These are phyloP conservation scores for Daphoenositta chrysoptera DNA, from an alignment of 2,113 vertebrate genomes.

Conservation along the genomic window DNA sequence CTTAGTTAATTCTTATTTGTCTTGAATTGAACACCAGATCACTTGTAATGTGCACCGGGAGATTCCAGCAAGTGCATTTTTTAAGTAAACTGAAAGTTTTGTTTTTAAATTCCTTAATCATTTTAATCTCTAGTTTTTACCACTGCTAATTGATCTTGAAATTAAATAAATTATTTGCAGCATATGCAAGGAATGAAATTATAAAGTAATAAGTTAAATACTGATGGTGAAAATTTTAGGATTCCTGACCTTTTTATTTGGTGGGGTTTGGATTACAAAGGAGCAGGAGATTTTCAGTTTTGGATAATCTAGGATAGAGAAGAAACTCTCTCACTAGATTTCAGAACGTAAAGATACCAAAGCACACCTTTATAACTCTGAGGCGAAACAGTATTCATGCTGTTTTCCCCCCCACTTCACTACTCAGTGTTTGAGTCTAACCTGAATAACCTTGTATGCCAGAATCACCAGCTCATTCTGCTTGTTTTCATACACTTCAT, in stretches of 20 bases:
- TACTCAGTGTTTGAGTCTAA: constrained; percentile 35
- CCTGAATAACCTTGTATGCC: constrained; percentile 42
- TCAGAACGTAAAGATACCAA: background rate
- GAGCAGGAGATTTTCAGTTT: constrained; percentile 19
- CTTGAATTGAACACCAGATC: background rate
- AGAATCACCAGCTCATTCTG: constrained; percentile 65
- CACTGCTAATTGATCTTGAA: background rate
- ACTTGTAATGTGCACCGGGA: background rate
- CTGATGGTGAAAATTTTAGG: constrained; percentile 52
- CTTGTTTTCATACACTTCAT: constrained; percentile 70
- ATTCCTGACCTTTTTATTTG: background rate
- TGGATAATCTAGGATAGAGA: background rate
- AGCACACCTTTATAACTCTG: constrained; percentile 28
- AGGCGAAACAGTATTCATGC: constrained; percentile 33
- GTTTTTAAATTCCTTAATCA: background rate
- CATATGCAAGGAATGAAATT: background rate
- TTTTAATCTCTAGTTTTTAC: background rate
- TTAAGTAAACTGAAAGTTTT: background rate
- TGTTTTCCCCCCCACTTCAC: background rate
- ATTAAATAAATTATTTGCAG: background rate
- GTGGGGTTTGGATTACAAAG: background rate
- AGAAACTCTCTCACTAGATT: background rate
- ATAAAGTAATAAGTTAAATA: constrained; percentile 24
- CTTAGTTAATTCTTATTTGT: constrained; percentile 11
- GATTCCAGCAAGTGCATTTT: background rate